These are phyloP conservation scores for Coptodon rendalli DNA, from an alignment of 2,113 vertebrate species.

Conservation along the genomic window DNA sequence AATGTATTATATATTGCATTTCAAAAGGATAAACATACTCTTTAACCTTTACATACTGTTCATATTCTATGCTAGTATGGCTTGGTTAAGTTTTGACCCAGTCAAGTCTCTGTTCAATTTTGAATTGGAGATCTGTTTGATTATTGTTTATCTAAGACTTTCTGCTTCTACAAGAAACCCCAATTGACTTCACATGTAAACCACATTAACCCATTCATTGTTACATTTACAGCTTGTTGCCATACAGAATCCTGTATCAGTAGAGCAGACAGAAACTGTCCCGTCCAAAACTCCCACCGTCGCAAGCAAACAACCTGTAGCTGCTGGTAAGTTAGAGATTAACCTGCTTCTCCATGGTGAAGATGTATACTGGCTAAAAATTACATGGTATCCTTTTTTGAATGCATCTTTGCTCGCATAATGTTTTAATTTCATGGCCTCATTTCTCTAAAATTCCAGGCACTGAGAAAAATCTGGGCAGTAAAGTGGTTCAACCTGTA, in stretches of 20 bases:
- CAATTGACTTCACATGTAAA: not conserved
- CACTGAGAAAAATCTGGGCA: not conserved
- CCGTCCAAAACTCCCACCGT: constrained; percentile 12
- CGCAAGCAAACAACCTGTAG: constrained; percentile 10
- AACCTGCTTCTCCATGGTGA: not conserved
- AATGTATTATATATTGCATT: not conserved
- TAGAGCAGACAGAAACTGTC: constrained; percentile 25
- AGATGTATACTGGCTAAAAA: not conserved
- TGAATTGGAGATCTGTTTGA: not conserved
- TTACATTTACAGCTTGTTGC: constrained; percentile 59
- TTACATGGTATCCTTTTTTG: not conserved
- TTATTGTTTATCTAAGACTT: not conserved
- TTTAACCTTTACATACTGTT: not conserved
- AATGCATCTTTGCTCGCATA: not conserved
- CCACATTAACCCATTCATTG: not conserved
- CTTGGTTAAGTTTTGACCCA: not conserved
- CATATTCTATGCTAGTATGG: not conserved
- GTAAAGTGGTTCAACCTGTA: not conserved
- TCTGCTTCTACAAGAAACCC: not conserved
- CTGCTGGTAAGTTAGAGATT: constrained; percentile 41
- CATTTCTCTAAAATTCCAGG: constrained; percentile 34
- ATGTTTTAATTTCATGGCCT: not conserved
- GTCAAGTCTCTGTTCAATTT: not conserved
- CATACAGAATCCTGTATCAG: constrained; percentile 30
- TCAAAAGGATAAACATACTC: not conserved